These are phyloP conservation scores for Colletes collaris DNA, from an alignment of 2,888 invertebrate genomes.

Conservation along the genomic window DNA sequence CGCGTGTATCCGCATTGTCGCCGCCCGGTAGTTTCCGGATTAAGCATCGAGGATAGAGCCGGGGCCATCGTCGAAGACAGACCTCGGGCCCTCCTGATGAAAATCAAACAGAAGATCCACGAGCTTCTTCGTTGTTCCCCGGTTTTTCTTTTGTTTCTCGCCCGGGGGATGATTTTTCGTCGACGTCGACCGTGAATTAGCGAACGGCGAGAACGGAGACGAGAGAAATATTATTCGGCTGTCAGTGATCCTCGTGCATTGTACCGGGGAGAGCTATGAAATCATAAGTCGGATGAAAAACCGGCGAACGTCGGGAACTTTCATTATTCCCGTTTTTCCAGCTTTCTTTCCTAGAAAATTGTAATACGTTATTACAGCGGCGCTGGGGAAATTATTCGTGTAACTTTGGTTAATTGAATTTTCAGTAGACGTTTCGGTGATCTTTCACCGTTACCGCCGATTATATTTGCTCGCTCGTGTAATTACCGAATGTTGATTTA, in stretches of 20 bases:
- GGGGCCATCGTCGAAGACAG: not conserved
- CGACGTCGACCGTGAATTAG: slow-evolving; percentile 14
- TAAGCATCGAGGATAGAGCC: slow-evolving; percentile 11
- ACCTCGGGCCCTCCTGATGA: slow-evolving; percentile 24
- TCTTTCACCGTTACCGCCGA: too few species aligned
- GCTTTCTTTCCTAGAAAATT: not conserved
- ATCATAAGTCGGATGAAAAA: slow-evolving; percentile 3
- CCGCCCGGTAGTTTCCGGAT: slow-evolving; percentile 33
- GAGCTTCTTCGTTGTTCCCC: not conserved
- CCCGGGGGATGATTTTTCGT: slow-evolving; percentile 1
- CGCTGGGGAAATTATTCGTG: too few species aligned
- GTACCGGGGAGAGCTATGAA: not conserved
- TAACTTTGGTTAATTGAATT: too few species aligned
- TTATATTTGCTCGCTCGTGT: too few species aligned
- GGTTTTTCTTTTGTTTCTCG: not conserved
- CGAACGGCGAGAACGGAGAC: not conserved
- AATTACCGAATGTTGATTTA: too few species aligned
- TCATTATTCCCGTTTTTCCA: not conserved
- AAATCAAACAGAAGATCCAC: slow-evolving; percentile 42
- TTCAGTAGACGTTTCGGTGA: too few species aligned
- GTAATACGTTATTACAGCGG: not conserved
- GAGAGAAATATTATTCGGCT: not conserved
- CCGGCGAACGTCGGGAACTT: too few species aligned
- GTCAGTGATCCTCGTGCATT: not conserved
- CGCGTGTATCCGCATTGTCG: slow-evolving; percentile 52